Base-by-base conservation (phyloP, 2,888 invertebrate genomes). In the Tipula lateralis region DNA sequence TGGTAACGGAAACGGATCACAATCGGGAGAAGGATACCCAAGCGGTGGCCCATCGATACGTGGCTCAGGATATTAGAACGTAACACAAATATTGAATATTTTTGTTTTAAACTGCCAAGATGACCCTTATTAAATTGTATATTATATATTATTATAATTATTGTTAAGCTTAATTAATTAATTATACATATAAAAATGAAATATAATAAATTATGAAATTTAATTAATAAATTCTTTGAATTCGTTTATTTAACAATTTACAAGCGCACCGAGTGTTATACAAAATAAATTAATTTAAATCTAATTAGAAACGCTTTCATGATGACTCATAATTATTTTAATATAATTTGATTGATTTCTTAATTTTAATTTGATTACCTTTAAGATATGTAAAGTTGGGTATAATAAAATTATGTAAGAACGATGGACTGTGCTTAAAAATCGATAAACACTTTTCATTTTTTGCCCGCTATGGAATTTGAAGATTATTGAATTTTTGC, bases 1-100 rank as follows among this genome's bases (percentile, higher is more conserved):
- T 66, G 87, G 86, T 29, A 87, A 88, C 24, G 87, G 88, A 34
- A 87, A 87, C 29, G 85, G 87, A 6, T 87, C 87, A 24, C 39
- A 34, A 84, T 84, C 85, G 34, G 85, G 84, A 5, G 84, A 88
- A 84, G 87, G 88, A 30, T 88, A 87, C 66, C 87, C 87, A n/a
- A 86, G 85, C 84, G 87, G 86, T 34, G 84, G 86, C 30, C 86
- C 83, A 4, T 36, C 83, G 29, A 36, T 36, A 19, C 34, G 83
- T 39, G 83, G 83, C 16, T 36, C 83, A 34, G 83, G 39, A 13
- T 83, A 83, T 24, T 83, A 83, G 24, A 24, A n/a, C n/a, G 13
- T 0, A 80, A 80, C 29, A 82, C 13, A 30, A 82, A 30, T 66
- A 66, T 24, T 66, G 5, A 44, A 44, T 66, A 66, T 24, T 50